Evolutionary conservation across 2,888 invertebrate genomes (phyloP).

Genomic region (Drosophila eohydei): DNA sequence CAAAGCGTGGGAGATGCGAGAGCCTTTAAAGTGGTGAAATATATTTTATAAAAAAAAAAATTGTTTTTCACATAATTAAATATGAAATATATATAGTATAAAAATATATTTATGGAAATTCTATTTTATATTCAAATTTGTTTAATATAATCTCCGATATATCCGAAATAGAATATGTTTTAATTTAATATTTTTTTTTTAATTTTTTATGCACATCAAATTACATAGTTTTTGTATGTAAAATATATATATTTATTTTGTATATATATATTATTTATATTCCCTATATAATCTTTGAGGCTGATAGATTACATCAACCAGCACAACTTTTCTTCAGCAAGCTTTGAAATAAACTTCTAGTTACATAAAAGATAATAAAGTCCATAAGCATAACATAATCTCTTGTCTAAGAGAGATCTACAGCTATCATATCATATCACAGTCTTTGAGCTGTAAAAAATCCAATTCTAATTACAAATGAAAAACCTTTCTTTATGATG

Average conservation of each 20-base stretch:
- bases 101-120: too few relatives aligned
- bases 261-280: not conserved
- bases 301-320: not conserved
- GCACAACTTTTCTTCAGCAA: not conserved
- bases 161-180: too few relatives aligned
- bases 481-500: slow-evolving; percentile 1
- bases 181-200: not conserved
- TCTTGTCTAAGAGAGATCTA: not conserved
- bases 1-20: slow-evolving; percentile 3
- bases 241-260: not conserved
- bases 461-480: slow-evolving; percentile 8
- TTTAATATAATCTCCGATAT: too few relatives aligned
- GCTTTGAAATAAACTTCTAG: not conserved
- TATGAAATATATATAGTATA: not conserved
- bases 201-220: too few relatives aligned
- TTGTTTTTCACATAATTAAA: not conserved
- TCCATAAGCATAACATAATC: not conserved
- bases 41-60: not conserved
- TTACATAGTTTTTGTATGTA: too few relatives aligned
- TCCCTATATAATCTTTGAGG: not conserved
- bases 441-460: not conserved
- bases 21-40: not conserved
- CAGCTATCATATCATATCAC: not conserved
- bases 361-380: not conserved
- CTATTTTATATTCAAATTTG: too few relatives aligned